A percentile compares a stretch with the other conserved stretches of the same genome.
Conservation (phyloP, 2,797 vertebrate genomes). For the Lophotriccus pileatus region DNA sequence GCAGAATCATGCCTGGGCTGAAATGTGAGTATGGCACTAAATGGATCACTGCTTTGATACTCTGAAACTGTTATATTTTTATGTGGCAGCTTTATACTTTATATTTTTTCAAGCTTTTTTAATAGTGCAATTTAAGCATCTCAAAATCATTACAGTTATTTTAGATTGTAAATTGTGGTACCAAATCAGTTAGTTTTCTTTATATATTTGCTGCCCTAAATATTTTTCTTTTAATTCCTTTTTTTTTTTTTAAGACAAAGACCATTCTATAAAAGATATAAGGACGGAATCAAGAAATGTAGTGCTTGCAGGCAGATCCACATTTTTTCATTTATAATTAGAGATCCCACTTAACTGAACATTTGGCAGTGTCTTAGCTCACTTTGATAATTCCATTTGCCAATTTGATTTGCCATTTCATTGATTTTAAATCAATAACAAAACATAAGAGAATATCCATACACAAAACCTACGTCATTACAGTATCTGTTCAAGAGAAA, state of each 20-base stretch:
- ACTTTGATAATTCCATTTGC: not conserved
- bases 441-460: not conserved
- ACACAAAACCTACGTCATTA: not conserved
- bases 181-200: not conserved
- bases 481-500: not conserved
- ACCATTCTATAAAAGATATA: not conserved
- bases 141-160: not conserved
- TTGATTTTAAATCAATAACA: not conserved
- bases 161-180: not conserved
- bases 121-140: not conserved
- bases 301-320: not conserved
- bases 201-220: not conserved
- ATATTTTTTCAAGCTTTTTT: not conserved
- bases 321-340: not conserved
- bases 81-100: not conserved
- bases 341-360: not conserved
- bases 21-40: not conserved
- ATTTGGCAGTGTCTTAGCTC: not conserved
- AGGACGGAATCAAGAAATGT: not conserved
- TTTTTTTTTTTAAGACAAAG: not conserved
- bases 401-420: not conserved
- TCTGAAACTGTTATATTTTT: not conserved
- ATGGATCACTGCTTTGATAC: not conserved
- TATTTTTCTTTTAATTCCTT: not conserved
- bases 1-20: not conserved